Evolutionary conservation across 2,888 invertebrate species (phyloP).

Genomic region (Drosophila percnosoma): DNA sequence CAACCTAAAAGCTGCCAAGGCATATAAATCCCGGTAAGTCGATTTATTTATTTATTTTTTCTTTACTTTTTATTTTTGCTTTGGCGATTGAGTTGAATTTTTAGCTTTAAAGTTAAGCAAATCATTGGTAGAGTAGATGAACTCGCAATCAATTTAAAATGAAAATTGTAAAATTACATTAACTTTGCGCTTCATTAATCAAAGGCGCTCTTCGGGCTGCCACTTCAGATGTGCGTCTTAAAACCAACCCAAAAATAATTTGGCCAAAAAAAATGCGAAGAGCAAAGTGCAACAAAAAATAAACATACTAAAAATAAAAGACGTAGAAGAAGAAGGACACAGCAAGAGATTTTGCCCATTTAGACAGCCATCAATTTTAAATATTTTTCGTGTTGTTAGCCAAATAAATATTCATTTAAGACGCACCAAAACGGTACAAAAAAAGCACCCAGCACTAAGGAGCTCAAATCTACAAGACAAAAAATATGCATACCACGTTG

Average conservation of each 20-base stretch:
- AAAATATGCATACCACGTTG: neutral
- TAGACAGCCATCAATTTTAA: constrained; percentile 54
- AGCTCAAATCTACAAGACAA: constrained; percentile 9
- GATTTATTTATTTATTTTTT: constrained; percentile 23
- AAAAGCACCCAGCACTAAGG: constrained; percentile 10
- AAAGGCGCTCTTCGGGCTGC: constrained; percentile 54
- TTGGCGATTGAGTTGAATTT: constrained; percentile 35
- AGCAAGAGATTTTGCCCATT: constrained; percentile 26
- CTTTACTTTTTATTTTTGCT: constrained; percentile 16
- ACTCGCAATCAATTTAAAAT: constrained; percentile 58
- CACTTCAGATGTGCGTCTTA: constrained; percentile 48
- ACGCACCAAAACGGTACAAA: constrained; percentile 8
- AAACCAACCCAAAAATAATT: constrained; percentile 54
- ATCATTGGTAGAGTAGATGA: constrained; percentile 34
- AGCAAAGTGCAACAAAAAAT: constrained; percentile 41
- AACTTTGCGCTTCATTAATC: constrained; percentile 73
- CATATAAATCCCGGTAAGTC: constrained; percentile 77
- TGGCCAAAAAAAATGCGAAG: constrained; percentile 25
- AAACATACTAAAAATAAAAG: constrained; percentile 5
- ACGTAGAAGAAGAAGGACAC: neutral
- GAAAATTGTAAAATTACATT: constrained; percentile 63
- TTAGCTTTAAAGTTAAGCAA: constrained; percentile 42
- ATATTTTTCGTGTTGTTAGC: constrained; percentile 47
- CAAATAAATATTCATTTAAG: constrained; percentile 53
- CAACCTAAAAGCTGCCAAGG: constrained; percentile 64